Evolutionary conservation across 2,113 vertebrate genomes (phyloP).

Genomic region (Talpa occidentalis): DNA sequence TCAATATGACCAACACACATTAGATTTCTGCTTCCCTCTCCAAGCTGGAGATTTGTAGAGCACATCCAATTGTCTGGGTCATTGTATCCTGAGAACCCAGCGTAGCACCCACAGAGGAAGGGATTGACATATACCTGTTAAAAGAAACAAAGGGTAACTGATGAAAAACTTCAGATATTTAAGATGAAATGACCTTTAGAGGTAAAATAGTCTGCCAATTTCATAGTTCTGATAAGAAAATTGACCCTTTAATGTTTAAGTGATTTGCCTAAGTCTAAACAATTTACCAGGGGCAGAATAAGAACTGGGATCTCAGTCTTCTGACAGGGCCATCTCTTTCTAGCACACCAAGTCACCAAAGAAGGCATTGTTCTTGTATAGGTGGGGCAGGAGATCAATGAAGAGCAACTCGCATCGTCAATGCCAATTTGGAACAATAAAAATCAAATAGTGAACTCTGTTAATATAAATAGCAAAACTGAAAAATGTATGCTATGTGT

Average conservation of each 20-base stretch:
- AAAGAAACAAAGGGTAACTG: background rate
- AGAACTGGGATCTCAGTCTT: background rate
- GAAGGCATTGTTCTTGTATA: background rate
- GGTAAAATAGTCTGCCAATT: background rate
- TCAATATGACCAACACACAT: background rate
- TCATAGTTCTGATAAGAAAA: background rate
- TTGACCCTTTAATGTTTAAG: background rate
- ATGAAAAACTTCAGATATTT: background rate
- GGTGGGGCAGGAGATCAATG: background rate
- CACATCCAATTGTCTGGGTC: background rate
- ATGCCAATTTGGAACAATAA: background rate
- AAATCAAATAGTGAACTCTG: background rate
- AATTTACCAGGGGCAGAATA: background rate
- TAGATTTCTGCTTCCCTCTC: background rate
- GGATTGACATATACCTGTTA: background rate
- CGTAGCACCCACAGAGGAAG: background rate
- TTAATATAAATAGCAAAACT: background rate
- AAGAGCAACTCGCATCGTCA: background rate
- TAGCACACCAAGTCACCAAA: background rate
- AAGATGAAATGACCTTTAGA: background rate
- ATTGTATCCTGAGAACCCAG: background rate
- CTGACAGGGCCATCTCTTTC: background rate
- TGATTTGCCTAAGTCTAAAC: background rate
- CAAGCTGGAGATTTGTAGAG: background rate
- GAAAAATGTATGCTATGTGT: background rate